phyloP scores from a whole-genome alignment of 2,113 vertebrate species.

The Gymnocephalus cernua region DNA sequence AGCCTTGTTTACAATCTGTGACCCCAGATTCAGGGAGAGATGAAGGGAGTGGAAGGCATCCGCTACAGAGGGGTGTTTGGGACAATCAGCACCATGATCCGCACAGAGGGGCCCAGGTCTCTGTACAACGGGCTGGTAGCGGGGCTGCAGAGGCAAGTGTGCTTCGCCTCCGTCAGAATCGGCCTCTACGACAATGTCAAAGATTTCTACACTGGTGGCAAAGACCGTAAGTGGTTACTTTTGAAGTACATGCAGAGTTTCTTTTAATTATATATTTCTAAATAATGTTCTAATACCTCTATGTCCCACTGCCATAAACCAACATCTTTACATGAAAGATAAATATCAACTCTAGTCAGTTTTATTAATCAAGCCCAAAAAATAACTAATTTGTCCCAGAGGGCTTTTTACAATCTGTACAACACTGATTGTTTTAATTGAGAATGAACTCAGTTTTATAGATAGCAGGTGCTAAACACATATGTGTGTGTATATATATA shows the following conservation, averaged over 20 bases:
- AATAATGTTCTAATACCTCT: background rate
- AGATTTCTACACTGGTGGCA: slow-evolving; percentile 85
- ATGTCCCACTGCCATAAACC: background rate
- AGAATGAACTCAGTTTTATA: background rate
- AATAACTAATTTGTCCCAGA: background rate
- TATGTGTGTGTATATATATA: no score
- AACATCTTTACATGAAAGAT: background rate
- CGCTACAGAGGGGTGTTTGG: slow-evolving; percentile 89
- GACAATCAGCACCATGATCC: slow-evolving; percentile 87
- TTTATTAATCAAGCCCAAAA: background rate
- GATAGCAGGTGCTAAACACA: background rate
- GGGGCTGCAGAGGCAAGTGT: slow-evolving; percentile 88
- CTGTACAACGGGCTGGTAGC: slow-evolving; percentile 90
- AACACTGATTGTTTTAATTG: background rate
- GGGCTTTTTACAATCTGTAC: background rate
- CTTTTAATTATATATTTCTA: background rate
- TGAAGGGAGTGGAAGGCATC: slow-evolving; percentile 72
- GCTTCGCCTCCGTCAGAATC: slow-evolving; percentile 89
- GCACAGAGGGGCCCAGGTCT: slow-evolving; percentile 86
- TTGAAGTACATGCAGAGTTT: background rate
- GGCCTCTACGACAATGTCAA: slow-evolving; percentile 89
- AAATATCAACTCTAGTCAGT: no score
- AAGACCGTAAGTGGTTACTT: slow-evolving; percentile 81
- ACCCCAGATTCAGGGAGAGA: slow-evolving; percentile 89
- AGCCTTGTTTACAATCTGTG: slow-evolving; percentile 28